phyloP scores from a whole-genome alignment of 2,113 vertebrate genomes.

The Coregonus clupeaformis region DNA sequence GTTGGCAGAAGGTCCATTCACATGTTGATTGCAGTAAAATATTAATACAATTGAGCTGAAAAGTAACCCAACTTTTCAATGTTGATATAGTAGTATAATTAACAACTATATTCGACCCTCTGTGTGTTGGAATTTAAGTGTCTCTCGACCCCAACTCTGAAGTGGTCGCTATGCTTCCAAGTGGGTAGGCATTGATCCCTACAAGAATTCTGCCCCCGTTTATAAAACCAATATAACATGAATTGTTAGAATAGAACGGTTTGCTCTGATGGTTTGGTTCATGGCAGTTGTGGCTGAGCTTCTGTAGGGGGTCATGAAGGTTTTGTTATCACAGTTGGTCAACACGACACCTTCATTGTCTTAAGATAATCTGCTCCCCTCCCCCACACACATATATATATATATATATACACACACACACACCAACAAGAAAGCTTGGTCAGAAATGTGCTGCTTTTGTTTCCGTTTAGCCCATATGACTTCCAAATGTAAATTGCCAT shows the following conservation, averaged over 20 bases:
- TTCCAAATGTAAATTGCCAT: not conserved
- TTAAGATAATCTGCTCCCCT: not conserved
- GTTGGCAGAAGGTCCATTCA: constrained; percentile 29
- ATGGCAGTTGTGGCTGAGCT: not conserved
- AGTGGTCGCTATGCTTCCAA: not conserved
- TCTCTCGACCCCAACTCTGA: not conserved
- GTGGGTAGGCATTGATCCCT: not conserved
- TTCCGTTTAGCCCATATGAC: not conserved
- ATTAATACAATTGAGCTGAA: constrained; percentile 30
- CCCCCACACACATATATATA: too few species aligned
- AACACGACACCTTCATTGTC: not conserved
- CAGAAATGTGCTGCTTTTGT: not conserved
- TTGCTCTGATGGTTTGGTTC: constrained; percentile 4
- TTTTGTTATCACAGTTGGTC: not conserved
- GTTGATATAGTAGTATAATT: not conserved
- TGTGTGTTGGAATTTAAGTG: constrained; percentile 9
- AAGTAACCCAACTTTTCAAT: not conserved
- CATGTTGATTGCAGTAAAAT: constrained; percentile 16
- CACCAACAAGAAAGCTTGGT: not conserved
- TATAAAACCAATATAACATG: not conserved
- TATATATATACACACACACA: too few species aligned
- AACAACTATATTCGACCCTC: not conserved
- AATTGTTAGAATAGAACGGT: not conserved
- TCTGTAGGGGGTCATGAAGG: not conserved
- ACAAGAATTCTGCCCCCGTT: not conserved